phyloP scores from a whole-genome alignment of 2,113 vertebrate genomes.

The Saguinus imperator region DNA sequence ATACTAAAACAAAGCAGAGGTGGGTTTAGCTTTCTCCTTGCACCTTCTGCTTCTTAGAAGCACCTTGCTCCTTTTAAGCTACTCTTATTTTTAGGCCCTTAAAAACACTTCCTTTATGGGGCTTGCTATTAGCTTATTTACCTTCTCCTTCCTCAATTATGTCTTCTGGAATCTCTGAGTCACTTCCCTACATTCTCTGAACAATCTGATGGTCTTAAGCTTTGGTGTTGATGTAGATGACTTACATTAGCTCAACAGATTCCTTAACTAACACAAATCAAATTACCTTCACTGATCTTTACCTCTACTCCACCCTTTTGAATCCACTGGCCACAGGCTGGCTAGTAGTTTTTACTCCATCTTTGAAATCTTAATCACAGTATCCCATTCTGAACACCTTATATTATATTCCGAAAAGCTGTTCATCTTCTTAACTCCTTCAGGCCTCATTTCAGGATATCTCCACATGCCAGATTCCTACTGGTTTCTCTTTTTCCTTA shows the following conservation, averaged over 20 bases:
- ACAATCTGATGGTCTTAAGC: neutral
- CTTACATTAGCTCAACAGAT: neutral
- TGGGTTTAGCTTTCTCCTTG: neutral
- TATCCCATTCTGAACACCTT: neutral
- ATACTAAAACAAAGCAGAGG: neutral
- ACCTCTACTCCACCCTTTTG: neutral
- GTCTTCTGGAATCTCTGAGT: neutral
- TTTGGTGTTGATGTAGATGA: neutral
- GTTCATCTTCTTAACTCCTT: neutral
- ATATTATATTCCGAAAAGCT: neutral
- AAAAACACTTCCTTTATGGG: slow-evolving; percentile 13
- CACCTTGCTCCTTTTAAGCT: neutral
- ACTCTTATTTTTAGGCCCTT: neutral
- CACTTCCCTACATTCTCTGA: neutral
- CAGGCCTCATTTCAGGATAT: neutral
- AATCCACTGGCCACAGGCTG: neutral
- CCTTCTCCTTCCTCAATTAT: neutral
- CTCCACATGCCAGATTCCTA: neutral
- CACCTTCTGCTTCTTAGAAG: neutral
- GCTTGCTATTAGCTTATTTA: neutral
- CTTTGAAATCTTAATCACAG: neutral
- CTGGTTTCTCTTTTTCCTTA: neutral
- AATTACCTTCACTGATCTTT: neutral
- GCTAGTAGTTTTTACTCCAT: neutral
- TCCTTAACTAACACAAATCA: neutral